Evolutionary conservation across 1,140 invertebrate species (phyloP).

Genomic region (Ceratosolen solmsi): DNA sequence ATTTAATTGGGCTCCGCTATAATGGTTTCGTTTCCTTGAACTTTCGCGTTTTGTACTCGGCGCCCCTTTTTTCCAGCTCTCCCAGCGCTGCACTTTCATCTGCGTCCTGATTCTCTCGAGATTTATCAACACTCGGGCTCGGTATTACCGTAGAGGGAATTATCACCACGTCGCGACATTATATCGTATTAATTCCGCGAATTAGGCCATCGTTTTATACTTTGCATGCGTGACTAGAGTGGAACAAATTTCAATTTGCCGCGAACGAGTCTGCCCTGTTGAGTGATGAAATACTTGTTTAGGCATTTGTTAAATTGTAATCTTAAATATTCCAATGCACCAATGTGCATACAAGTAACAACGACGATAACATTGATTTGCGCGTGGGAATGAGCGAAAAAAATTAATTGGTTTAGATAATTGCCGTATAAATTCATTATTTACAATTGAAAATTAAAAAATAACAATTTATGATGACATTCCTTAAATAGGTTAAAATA

Average conservation of each 20-base stretch:
- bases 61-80: neutral
- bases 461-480: slow-evolving; percentile 20
- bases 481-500: slow-evolving; percentile 33
- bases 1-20: slow-evolving; percentile 13
- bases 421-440: neutral
- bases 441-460: slow-evolving; percentile 13
- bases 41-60: slow-evolving; percentile 4
- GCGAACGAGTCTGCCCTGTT: neutral
- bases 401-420: neutral
- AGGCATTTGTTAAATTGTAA: neutral
- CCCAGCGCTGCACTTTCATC: neutral
- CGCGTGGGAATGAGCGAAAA: neutral
- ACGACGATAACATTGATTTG: neutral
- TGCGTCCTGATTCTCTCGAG: no score
- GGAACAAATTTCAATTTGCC: neutral
- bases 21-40: slow-evolving; percentile 24
- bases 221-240: neutral
- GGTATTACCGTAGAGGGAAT: neutral
- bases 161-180: neutral
- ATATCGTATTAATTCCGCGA: neutral
- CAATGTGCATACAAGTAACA: neutral
- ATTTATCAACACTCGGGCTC: neutral
- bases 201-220: neutral
- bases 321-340: neutral
- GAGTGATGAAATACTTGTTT: neutral